These are phyloP conservation scores for Lapara coniferarum DNA, from an alignment of 2,888 invertebrate species.

Conservation along the genomic window DNA sequence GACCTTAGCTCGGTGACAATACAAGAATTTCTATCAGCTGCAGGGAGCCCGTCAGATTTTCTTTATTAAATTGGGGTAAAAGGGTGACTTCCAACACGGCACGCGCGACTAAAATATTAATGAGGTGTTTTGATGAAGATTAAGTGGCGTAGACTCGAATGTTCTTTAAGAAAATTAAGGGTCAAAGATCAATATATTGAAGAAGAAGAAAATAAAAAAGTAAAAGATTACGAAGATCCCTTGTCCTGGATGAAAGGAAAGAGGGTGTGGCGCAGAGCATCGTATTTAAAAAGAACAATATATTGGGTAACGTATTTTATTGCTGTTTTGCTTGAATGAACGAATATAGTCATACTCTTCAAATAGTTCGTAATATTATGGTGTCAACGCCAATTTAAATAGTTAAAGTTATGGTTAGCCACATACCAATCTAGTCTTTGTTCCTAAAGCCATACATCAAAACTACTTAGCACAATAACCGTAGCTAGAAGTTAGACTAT, in stretches of 20 bases:
- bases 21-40: constrained; percentile 51
- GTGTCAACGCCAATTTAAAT: no score
- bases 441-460: no score
- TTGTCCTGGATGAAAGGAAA: no score
- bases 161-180: not conserved
- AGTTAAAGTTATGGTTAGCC: no score
- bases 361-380: no score
- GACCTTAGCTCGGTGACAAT: constrained; percentile 46
- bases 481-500: no score
- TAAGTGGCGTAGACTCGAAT: constrained; percentile 14
- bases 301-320: not conserved
- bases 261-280: no score
- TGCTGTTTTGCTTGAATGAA: not conserved
- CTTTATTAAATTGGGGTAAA: constrained; percentile 48
- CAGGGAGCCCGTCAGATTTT: constrained; percentile 42
- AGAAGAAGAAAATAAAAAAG: no score
- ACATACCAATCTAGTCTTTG: no score
- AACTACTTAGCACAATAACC: no score
- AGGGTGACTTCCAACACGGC: constrained; percentile 38
- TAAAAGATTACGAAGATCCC: no score
- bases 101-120: constrained; percentile 47
- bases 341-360: no score
- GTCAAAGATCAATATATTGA: not conserved
- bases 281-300: not conserved
- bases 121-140: constrained; percentile 32